phyloP scores from a whole-genome alignment of 2,888 invertebrate genomes.

The Chouioia cunea region DNA sequence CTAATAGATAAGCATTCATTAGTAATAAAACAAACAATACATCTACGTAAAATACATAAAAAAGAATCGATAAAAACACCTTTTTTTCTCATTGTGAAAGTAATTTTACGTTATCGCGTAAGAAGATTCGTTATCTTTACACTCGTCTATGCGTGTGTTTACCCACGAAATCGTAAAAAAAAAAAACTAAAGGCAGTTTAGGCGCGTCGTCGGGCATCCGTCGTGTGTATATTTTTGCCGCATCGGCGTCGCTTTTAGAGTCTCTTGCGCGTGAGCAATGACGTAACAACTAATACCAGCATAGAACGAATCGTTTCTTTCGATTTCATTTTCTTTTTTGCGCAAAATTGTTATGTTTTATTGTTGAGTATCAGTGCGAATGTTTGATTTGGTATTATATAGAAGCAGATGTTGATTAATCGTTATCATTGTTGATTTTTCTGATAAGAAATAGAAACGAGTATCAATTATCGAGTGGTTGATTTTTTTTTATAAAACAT shows the following conservation, averaged over 20 bases:
- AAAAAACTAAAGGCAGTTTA: not conserved
- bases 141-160: conserved; percentile 32
- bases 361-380: too few species aligned
- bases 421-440: too few species aligned
- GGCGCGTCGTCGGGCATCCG: conserved; percentile 34
- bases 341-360: too few species aligned
- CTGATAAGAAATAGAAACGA: too few species aligned
- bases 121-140: not conserved
- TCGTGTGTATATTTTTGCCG: conserved; percentile 56
- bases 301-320: conserved; percentile 5
- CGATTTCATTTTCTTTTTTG: too few species aligned
- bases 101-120: conserved; percentile 12
- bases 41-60: not conserved
- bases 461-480: too few species aligned
- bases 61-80: not conserved
- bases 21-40: too few species aligned
- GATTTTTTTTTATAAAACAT: too few species aligned
- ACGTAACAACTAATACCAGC: conserved; percentile 51
- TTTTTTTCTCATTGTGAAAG: not conserved
- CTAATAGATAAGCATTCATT: too few species aligned
- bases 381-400: too few species aligned
- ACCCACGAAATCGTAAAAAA: conserved; percentile 21
- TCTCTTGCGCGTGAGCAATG: conserved; percentile 51
- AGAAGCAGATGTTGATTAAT: too few species aligned
- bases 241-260: conserved; percentile 56